These are phyloP conservation scores for Trachelipus rathkii DNA, from an alignment of 1,140 invertebrate species.

Conservation along the genomic window DNA sequence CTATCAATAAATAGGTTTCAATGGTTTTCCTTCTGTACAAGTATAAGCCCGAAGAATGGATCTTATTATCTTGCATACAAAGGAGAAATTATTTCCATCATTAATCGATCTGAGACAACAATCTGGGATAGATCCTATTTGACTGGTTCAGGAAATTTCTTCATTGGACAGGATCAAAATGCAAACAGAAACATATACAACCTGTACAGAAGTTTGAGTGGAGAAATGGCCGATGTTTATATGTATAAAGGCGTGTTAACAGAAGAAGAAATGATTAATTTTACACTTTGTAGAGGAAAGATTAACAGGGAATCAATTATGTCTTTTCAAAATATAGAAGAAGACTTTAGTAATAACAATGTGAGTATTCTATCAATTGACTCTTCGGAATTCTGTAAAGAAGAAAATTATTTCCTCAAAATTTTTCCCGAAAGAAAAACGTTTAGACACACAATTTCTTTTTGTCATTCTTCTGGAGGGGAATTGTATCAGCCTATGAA, in stretches of 20 bases:
- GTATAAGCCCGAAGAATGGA: not conserved
- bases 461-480: conserved; percentile 19
- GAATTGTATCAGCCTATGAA: conserved; percentile 14
- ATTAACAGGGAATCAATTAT: not conserved
- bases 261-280: not conserved
- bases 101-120: not conserved
- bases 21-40: not conserved
- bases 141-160: not conserved
- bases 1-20: no score
- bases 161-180: not conserved
- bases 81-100: not conserved
- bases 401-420: no score
- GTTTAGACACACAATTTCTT: conserved; percentile 5
- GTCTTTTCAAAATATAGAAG: not conserved
- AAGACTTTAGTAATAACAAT: not conserved
- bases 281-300: not conserved
- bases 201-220: not conserved
- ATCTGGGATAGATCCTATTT: not conserved
- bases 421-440: conserved; percentile 21
- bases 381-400: not conserved
- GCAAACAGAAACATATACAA: not conserved
- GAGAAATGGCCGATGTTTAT: not conserved
- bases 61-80: not conserved
- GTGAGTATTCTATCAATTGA: not conserved
- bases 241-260: not conserved